Base-by-base conservation (phyloP, 2,113 vertebrate species). In the Actenoides lindsayi region DNA sequence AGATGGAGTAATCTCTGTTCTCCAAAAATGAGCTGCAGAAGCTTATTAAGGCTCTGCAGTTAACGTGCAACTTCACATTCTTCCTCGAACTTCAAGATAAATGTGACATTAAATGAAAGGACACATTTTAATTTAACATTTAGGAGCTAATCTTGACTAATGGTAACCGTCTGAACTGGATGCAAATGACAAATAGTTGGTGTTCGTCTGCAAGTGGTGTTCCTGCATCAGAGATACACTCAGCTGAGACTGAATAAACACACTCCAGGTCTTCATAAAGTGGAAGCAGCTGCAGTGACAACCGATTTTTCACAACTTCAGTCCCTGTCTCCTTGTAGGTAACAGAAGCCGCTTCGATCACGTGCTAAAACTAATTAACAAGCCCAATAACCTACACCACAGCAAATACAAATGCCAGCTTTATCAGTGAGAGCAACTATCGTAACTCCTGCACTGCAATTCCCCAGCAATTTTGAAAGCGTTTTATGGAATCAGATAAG, bases 121-220 rank as follows among this genome's bases (percentile, higher is more conserved):
- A 97, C 92, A 89, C 48, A 93, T 96, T 97, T 94, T 87, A 89
- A 96, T 94, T 48, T 93, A 96, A 94, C 94, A 96, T 96, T 96
- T 96, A 64, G 69, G 70, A 92, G 76, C 37, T 92, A 93, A 96
- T 89, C 87, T 94, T 92, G 60, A 62, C 53, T 95, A 75, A 96
- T 94, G 96, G 93, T 77, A 91, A 76, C 95, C 69, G 95, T 96
- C 92, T 96, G 86, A 95, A 94, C 94, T 87, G 86, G 90, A 96
- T 97, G 90, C 94, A 95, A 96, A 96, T 94, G 78, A 94, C 50
- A 91, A 95, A 94, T 73, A 96, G 92, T 33, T 93, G 94, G 94
- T 53, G 7, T 93, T 96, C 68, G 68, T 88, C 76, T 60, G 56
- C 18, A 71, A 93, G 68, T 96, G 90, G 91, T 96, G 86, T 37